Evolutionary conservation across 2,113 vertebrate species (phyloP), one percentile per base, ranked within the genome.

Genomic region (Clarias macrocephalus): DNA sequence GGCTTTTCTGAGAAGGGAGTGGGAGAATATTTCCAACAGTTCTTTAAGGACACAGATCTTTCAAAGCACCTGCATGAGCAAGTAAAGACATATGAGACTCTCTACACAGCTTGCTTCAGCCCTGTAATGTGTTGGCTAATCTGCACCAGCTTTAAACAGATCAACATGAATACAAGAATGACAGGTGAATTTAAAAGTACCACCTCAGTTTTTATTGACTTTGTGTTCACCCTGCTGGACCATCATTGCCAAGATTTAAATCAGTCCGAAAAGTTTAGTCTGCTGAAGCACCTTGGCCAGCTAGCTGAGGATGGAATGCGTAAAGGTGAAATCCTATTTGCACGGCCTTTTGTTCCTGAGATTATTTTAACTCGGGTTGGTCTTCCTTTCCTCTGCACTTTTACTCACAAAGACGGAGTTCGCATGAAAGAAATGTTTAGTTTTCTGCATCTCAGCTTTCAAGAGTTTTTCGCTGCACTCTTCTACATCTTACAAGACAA

Each of bases 381-480:
- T 23, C 0, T 28, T 28, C 63, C 80, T 19, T 90, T 90, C 62
- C 25, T 91, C 1, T 70, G 88, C 54, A 80, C 11, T 0, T 60
- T 84, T 37, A 1, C 90, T 42, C 73, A 92, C 33, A 87, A 72
- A 62, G 57, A 86, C 3, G 85, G 91, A 12, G 25, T 25, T 9
- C 16, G 0, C 1, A 12, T 75, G 33, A 65, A 2, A 42, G 86
- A 28, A 48, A 86, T 91, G 52, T 93, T 88, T 57, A 82, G 87
- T 7, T 93, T 93, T 73, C 62, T 79, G 52, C 90, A 92, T 60
- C 85, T 57, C 21, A 91, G 76, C 75, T 83, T 94, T 60, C 92
- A 93, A 72, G 91, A 93, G 82, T 92, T 93, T 73, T 91, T 94
- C 72, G 87, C 88, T 30, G 92, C 91, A 5, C 88, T 89, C 54